Base-by-base conservation (phyloP, 2,797 vertebrate genomes). In the Lacerta viridis region DNA sequence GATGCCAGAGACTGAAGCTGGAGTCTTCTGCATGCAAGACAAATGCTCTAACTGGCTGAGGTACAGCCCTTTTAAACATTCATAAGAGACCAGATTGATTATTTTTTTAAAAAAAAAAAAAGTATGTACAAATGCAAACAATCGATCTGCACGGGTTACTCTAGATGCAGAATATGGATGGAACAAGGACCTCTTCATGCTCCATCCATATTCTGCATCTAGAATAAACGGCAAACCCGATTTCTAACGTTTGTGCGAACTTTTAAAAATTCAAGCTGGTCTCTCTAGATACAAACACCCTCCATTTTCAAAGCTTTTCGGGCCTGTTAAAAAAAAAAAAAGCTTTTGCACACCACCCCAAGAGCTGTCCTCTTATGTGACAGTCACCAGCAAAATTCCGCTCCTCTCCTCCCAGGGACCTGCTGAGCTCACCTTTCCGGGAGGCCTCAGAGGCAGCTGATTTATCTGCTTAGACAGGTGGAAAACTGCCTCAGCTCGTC, bases 381-480 rank as follows among this genome's bases (percentile, higher is more conserved):
- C 20, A 46, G 72, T 50, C 0, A 2, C n/a, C 1, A 5, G 41
- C 33, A 77, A 85, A 78, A 66, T 83, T 77, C 83, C 33, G 46
- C 86, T 55, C 76, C 15, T 46, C 33, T 80, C 87, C 41, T 79
- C 72, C 76, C 59, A 5, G 66, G 69, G 88, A 41, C 39, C 90
- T 2, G 1, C 27, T 77, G 1, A 0, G 3, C 0, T 77, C 46
- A 77, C 89, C 87, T 80, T n/a, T 33, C 59, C 85, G 33, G 55
- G 2, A 83, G 86, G 85, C 83, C 83, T 81, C 25, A 25, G 11
- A 84, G 43, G 25, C 0, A 41, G 86, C 80, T 1, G 71, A 92
- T 89, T 92, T 90, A 88, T 79, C 66, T 83, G 46, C 84, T 80
- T 27, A 66, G 84, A 66, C 88, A 91, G 89, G 92, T 10, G 92